phyloP scores from a whole-genome alignment of 1,140 invertebrate species.

The Drosophila chauvacae region DNA sequence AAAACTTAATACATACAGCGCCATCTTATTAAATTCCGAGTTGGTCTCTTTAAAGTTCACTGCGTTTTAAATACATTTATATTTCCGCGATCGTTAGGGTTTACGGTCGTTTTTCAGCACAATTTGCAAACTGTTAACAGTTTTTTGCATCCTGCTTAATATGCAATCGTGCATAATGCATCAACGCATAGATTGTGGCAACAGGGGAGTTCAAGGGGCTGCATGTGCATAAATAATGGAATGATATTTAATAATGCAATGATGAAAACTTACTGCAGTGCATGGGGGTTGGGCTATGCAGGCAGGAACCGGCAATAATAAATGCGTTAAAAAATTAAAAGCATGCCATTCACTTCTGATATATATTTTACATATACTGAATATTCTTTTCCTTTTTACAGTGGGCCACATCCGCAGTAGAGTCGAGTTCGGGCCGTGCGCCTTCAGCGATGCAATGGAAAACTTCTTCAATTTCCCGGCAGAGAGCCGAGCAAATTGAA shows the following conservation, averaged over 20 bases:
- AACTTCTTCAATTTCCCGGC: constrained; percentile 48
- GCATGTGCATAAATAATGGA: constrained; percentile 67
- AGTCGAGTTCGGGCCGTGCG: constrained; percentile 9
- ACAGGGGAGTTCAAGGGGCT: constrained; percentile 16
- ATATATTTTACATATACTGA: constrained; percentile 9
- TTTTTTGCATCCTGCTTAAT: constrained; percentile 11
- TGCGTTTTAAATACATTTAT: not conserved
- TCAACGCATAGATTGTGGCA: constrained; percentile 5
- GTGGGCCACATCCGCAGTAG: constrained; percentile 29
- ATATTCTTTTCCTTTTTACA: constrained; percentile 47
- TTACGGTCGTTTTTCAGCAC: constrained; percentile 8
- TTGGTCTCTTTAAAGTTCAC: not conserved
- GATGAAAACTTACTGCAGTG: constrained; percentile 36
- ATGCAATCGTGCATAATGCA: constrained; percentile 41
- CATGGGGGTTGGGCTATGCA: not conserved
- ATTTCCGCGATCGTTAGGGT: not conserved
- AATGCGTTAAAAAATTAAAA: constrained; percentile 54
- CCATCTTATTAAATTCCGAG: not conserved
- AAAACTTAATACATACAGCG: too few relatives aligned
- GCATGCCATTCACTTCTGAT: constrained; percentile 50
- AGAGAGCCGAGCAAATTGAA: constrained; percentile 56
- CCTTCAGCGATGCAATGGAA: constrained; percentile 53
- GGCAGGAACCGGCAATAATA: constrained; percentile 30
- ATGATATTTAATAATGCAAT: constrained; percentile 69
- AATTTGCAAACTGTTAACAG: constrained; percentile 35